Base-by-base conservation (phyloP, 2,797 vertebrate species). In the Lerista edwardsae region DNA sequence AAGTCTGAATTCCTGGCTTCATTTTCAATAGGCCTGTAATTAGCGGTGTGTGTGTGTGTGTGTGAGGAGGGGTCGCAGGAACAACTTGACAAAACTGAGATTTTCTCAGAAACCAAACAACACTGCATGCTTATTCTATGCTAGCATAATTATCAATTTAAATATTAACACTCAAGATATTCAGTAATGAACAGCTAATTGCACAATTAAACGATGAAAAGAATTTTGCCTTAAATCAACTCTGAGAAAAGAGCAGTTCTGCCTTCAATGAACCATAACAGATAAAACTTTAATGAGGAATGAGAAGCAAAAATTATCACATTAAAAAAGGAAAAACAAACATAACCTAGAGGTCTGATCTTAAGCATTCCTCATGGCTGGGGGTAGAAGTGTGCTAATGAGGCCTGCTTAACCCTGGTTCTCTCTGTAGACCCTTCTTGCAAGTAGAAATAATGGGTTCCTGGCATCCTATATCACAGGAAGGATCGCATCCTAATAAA, bases 151-250 rank as follows among this genome's bases (percentile, higher is more conserved):
- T 90, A 93, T 91, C 57, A 86, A 69, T 74, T 91, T 85, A 94
- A 89, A 91, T 90, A 95, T 87, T 91, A 93, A 93, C 92, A 93
- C 86, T 75, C 62, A 57, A 64, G 61, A 93, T 68, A 89, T 88
- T 89, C 27, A 75, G 57, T 64, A 41, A 68, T 62, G 69, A 89
- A 85, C 41, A 83, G 39, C 27, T 93, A 91, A 91, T n/a, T 84
- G 57, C 29, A 86, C 79, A 92, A 90, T 82, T 57, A 90, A 88
- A 88, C 75, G 31, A 55, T 80, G 75, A 91, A 93, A 92, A 2
- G 65, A 90, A 80, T 94, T 69, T 65, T 82, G 82, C 68, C 71
- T 84, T 51, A 79, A 81, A 73, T 6, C 3, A 80, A 89, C 82
- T n/a, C 79, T 62, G 84, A 11, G 57, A 41, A 82, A 73, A 83